Percentiles rank a stretch among this genome's conserved stretches.
These are phyloP conservation scores for Tolypeutes matacus DNA, from an alignment of 2,797 vertebrate genomes.

Conservation along the genomic window DNA sequence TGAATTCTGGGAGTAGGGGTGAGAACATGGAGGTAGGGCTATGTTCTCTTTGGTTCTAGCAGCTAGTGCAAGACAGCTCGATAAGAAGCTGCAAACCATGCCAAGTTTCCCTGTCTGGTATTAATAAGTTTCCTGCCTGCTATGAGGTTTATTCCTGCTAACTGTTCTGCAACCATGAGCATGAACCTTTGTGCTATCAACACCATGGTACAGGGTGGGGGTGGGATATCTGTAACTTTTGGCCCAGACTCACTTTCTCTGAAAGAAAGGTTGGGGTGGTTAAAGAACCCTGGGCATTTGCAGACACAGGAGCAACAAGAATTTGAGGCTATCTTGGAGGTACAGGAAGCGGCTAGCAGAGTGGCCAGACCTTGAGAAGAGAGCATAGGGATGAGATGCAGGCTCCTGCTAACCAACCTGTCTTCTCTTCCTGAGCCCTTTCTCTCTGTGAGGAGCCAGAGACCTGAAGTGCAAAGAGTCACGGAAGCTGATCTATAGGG, in stretches of 20 bases:
- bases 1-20: background rate
- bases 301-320: background rate
- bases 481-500: background rate
- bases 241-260: background rate
- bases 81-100: background rate
- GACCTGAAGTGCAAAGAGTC: background rate
- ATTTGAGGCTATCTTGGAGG: background rate
- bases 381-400: background rate
- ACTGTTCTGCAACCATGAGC: background rate
- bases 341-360: background rate
- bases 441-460: background rate
- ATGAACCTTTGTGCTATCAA: background rate
- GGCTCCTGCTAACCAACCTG: background rate
- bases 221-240: background rate
- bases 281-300: background rate
- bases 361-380: background rate
- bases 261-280: background rate
- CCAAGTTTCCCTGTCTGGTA: background rate
- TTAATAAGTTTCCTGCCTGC: background rate
- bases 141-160: background rate
- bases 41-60: too few species aligned
- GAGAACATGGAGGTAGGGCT: background rate
- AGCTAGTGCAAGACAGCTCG: background rate
- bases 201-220: rapidly evolving
- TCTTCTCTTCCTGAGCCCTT: background rate